These are phyloP conservation scores for Bilobella aurantiaca DNA, from an alignment of 1,140 invertebrate genomes.

Conservation along the genomic window DNA sequence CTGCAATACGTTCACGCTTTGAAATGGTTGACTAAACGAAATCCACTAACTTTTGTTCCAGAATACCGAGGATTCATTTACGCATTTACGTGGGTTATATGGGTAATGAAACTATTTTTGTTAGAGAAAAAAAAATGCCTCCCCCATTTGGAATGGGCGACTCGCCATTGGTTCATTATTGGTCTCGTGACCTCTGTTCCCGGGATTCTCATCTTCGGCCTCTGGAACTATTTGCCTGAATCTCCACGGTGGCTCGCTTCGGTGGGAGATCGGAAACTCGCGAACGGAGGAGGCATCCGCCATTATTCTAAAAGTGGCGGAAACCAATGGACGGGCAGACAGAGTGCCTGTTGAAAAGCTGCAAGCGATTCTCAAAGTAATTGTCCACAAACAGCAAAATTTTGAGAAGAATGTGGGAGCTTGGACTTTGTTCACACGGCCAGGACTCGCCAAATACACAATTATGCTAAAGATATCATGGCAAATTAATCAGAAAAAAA, in stretches of 20 bases:
- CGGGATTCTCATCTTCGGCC: slow-evolving; percentile 22
- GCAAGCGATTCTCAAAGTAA: slow-evolving; percentile 17
- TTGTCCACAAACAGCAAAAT: slow-evolving; percentile 6
- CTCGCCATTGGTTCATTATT: slow-evolving; percentile 25
- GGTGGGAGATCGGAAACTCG: too few relatives aligned
- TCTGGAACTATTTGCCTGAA: slow-evolving; percentile 54
- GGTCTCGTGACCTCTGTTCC: slow-evolving; percentile 22
- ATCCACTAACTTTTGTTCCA: background rate
- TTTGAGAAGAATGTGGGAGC: slow-evolving; percentile 42
- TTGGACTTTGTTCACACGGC: slow-evolving; percentile 48
- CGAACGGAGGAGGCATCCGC: slow-evolving; percentile 54
- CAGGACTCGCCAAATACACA: slow-evolving; percentile 48
- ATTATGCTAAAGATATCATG: slow-evolving; percentile 45
- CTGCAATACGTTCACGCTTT: too few relatives aligned
- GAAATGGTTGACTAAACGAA: too few relatives aligned
- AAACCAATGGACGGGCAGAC: slow-evolving; percentile 44
- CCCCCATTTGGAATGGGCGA: slow-evolving; percentile 19
- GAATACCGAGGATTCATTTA: slow-evolving; percentile 31
- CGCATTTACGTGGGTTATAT: slow-evolving; percentile 27
- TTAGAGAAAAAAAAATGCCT: too few relatives aligned
- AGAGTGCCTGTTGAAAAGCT: slow-evolving; percentile 25
- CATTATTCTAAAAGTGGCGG: slow-evolving; percentile 56
- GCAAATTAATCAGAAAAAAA: slow-evolving; percentile 35
- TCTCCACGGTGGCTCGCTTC: slow-evolving; percentile 70
- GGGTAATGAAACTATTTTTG: too few relatives aligned